Evolutionary conservation across 2,888 invertebrate genomes (phyloP).

Genomic region (Oscheius sp.): DNA sequence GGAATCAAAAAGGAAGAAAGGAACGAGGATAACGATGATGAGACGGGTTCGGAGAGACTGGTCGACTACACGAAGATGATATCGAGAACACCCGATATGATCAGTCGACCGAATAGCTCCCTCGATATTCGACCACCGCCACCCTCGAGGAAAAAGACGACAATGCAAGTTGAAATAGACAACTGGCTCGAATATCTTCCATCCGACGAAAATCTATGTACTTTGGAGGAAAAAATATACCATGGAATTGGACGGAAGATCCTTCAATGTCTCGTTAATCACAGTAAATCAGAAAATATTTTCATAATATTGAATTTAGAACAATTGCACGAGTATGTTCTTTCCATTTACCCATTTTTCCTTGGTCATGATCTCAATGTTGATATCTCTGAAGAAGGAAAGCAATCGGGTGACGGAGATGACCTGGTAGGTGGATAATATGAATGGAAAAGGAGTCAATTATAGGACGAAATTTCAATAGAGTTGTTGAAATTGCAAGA

Average conservation of each 20-base stretch:
- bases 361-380: not conserved
- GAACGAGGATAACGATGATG: too few species aligned
- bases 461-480: slow-evolving; percentile 40
- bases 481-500: slow-evolving; percentile 38
- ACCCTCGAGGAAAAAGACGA: too few species aligned
- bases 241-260: not conserved
- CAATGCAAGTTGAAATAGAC: too few species aligned
- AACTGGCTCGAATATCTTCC: too few species aligned
- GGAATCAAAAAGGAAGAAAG: too few species aligned
- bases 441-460: not conserved
- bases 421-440: slow-evolving; percentile 7
- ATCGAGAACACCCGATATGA: too few species aligned
- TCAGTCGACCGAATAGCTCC: too few species aligned
- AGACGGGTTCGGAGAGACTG: too few species aligned
- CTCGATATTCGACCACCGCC: too few species aligned
- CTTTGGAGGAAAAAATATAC: not conserved
- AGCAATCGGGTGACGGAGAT: not conserved
- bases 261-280: not conserved
- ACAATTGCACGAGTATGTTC: not conserved
- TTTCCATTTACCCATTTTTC: not conserved
- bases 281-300: not conserved
- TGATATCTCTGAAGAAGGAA: not conserved
- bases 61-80: too few species aligned
- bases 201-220: not conserved
- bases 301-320: not conserved